Conservation (phyloP, 1,140 invertebrate genomes). For the Xylocopa sonorina region DNA sequence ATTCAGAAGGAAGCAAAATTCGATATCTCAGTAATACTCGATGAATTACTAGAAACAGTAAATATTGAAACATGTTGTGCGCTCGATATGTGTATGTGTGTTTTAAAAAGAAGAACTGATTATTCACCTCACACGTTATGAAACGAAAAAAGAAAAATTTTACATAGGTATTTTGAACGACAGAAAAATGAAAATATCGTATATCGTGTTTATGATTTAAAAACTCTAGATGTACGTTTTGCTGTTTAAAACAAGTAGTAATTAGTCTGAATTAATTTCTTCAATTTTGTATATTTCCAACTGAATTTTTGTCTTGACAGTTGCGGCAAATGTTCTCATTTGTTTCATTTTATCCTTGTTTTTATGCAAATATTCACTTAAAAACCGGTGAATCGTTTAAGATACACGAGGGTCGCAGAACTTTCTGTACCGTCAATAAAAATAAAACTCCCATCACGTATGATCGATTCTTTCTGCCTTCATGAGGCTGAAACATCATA, state of each 20-base stretch:
- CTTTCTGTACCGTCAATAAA: conserved; percentile 74
- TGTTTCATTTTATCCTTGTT: background rate
- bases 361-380: conserved; percentile 39
- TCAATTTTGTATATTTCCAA: too few species aligned
- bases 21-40: conserved; percentile 56
- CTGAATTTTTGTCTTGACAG: too few species aligned
- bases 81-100: background rate
- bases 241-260: too few species aligned
- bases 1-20: conserved; percentile 52
- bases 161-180: background rate
- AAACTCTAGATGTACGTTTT: background rate
- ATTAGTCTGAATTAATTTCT: too few species aligned
- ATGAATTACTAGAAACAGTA: conserved; percentile 49
- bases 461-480: conserved; percentile 76
- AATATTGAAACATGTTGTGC: conserved; percentile 28
- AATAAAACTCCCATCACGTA: conserved; percentile 78
- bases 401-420: conserved; percentile 37
- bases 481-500: conserved; percentile 68
- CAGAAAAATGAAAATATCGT: too few species aligned
- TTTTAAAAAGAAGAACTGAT: conserved; percentile 22
- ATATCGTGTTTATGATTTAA: background rate
- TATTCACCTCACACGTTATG: background rate
- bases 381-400: conserved; percentile 23
- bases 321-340: background rate
- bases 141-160: conserved; percentile 6